Evolutionary conservation across 2,888 invertebrate species (phyloP).

Genomic region (Teleogryllus oceanicus): DNA sequence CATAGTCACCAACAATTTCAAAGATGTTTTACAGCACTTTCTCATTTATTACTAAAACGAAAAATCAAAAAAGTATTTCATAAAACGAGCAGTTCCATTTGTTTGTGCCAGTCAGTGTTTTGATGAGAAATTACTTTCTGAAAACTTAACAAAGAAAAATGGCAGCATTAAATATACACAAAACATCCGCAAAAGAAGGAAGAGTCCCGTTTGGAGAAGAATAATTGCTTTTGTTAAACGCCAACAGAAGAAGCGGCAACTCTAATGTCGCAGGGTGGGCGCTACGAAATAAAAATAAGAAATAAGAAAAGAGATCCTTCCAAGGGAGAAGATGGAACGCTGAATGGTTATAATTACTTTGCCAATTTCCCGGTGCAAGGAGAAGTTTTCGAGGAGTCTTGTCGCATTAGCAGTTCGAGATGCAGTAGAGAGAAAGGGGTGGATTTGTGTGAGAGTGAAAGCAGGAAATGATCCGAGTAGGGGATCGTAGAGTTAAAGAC

Average conservation of each 20-base stretch:
- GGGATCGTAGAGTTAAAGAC: too few relatives aligned
- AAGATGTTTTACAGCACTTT: too few relatives aligned
- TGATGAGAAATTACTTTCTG: conserved; percentile 6
- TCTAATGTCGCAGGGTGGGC: background rate
- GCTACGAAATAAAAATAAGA: conserved; percentile 22
- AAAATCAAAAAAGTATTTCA: background rate
- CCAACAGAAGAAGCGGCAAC: conserved; percentile 21
- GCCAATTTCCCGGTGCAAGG: conserved; percentile 26
- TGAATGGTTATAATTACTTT: conserved; percentile 34
- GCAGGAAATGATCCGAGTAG: too few relatives aligned
- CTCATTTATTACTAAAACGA: background rate
- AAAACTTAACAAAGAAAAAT: background rate
- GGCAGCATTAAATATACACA: conserved; percentile 7
- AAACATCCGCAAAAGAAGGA: conserved; percentile 26
- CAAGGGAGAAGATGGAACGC: conserved; percentile 8
- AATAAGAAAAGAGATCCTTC: conserved; percentile 18
- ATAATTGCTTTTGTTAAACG: conserved; percentile 34
- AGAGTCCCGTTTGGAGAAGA: conserved; percentile 29
- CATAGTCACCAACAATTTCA: too few relatives aligned
- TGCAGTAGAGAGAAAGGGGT: too few relatives aligned
- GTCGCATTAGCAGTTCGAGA: background rate
- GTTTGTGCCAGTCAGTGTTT: background rate
- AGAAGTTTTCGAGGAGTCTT: background rate
- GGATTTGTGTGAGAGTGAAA: too few relatives aligned
- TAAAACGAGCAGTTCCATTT: background rate